Percentiles rank a stretch among this genome's conserved stretches.
Conservation (phyloP, 2,888 invertebrate genomes). For the Miltochrista miniata region DNA sequence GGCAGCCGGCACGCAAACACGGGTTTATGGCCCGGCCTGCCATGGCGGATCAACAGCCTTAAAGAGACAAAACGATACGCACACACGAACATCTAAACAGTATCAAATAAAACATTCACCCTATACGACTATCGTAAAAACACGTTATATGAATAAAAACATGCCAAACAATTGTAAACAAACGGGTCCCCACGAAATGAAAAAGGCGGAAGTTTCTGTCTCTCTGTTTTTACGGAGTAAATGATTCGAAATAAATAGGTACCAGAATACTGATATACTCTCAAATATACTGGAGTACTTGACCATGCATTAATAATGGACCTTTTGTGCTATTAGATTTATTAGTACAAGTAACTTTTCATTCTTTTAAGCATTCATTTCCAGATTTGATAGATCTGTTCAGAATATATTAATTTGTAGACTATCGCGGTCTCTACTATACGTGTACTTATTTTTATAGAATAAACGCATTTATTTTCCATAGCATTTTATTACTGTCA, state of each 20-base stretch:
- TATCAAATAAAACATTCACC: constrained; percentile 33
- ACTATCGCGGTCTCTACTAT: no score
- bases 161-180: constrained; percentile 36
- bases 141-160: constrained; percentile 39
- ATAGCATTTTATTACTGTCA: no score
- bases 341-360: no score
- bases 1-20: constrained; percentile 43
- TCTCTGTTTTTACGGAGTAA: constrained; percentile 5
- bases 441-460: no score
- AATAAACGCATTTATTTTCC: no score
- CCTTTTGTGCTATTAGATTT: no score
- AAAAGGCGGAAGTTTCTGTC: constrained; percentile 19
- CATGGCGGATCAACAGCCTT: constrained; percentile 18
- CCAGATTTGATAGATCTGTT: no score
- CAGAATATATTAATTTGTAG: no score
- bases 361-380: no score
- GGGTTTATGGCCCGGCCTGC: constrained; percentile 32
- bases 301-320: no score
- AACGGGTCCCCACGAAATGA: constrained; percentile 23
- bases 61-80: constrained; percentile 31
- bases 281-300: neutral
- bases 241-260: constrained; percentile 1
- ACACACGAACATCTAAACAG: constrained; percentile 37
- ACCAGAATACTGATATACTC: neutral
- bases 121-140: constrained; percentile 37